Percentiles rank a stretch among this genome's conserved stretches.
phyloP scores from a whole-genome alignment of 2,797 vertebrate genomes.

The Uromys caudimaculatus region DNA sequence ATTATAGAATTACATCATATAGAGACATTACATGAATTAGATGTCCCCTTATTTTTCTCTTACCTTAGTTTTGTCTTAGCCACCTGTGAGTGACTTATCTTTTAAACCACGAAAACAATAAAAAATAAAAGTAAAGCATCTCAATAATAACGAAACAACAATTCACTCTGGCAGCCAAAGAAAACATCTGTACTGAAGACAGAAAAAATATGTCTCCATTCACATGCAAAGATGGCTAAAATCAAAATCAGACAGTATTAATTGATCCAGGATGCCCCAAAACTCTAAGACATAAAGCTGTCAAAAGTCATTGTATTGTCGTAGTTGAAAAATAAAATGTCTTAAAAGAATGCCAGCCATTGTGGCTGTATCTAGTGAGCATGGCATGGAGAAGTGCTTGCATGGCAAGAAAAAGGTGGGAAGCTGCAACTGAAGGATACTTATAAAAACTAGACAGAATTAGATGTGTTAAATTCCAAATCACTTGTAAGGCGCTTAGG shows the following conservation, averaged over 20 bases:
- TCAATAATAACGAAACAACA: slow-evolving; percentile 25
- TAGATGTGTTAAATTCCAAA: slow-evolving; percentile 70
- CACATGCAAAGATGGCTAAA: slow-evolving; percentile 80
- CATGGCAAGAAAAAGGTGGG: slow-evolving; percentile 64
- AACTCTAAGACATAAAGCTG: slow-evolving; percentile 75
- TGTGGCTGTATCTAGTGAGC: neutral
- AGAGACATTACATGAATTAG: slow-evolving; percentile 28
- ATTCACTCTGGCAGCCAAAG: slow-evolving; percentile 73
- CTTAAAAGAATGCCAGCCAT: slow-evolving; percentile 62
- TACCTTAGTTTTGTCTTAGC: slow-evolving; percentile 54
- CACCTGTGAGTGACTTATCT: slow-evolving; percentile 55
- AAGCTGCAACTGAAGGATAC: slow-evolving; percentile 55
- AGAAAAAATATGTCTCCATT: slow-evolving; percentile 77
- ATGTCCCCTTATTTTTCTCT: slow-evolving; percentile 62
- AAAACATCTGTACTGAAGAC: slow-evolving; percentile 81
- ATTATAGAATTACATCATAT: neutral
- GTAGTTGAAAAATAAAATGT: neutral
- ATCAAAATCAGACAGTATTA: slow-evolving; percentile 83
- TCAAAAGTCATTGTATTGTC: slow-evolving; percentile 68
- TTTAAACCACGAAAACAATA: slow-evolving; percentile 61
- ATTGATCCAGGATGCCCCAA: slow-evolving; percentile 78
- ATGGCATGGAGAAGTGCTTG: neutral
- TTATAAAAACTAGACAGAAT: slow-evolving; percentile 45
- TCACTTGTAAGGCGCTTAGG: slow-evolving; percentile 70
- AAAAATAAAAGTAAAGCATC: neutral